Evolutionary conservation across 2,113 vertebrate species (phyloP).

Genomic region (Cyprinodon variegatus): DNA sequence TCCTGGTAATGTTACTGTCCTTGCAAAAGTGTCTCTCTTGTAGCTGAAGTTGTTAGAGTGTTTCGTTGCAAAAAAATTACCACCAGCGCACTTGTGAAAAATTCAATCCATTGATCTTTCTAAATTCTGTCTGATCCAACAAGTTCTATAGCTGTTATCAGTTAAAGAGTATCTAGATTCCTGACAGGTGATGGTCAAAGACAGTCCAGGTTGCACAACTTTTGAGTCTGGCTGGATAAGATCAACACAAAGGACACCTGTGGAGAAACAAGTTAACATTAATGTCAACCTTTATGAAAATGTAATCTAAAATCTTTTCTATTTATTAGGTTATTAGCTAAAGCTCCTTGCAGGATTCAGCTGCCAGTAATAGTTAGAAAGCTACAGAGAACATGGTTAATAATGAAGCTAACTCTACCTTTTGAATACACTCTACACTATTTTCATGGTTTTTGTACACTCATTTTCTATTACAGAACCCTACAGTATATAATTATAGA

Average conservation of each 20-base stretch:
- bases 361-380: slow-evolving; percentile 45
- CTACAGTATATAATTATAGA: too few relatives aligned
- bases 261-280: slow-evolving; percentile 5
- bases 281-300: not conserved
- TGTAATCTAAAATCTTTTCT: not conserved
- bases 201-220: slow-evolving; percentile 27
- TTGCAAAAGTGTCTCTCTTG: slow-evolving; percentile 42
- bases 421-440: not conserved
- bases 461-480: too few relatives aligned
- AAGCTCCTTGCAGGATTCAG: slow-evolving; percentile 42
- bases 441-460: not conserved
- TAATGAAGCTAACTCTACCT: slow-evolving; percentile 9
- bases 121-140: too few relatives aligned
- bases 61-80: accelerated
- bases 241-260: slow-evolving; percentile 16
- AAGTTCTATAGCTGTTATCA: slow-evolving; percentile 34
- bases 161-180: slow-evolving; percentile 46
- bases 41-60: slow-evolving; percentile 50
- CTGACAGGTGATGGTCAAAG: slow-evolving; percentile 31
- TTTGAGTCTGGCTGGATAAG: slow-evolving; percentile 6
- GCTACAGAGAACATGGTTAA: slow-evolving; percentile 12
- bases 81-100: accelerated
- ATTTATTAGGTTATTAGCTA: slow-evolving; percentile 1
- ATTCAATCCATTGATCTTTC: too few relatives aligned
- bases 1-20: slow-evolving; percentile 39